Evolutionary conservation across 2,113 vertebrate species (phyloP), one percentile per base, ranked within the genome.

Genomic region (Bufo bufo): DNA sequence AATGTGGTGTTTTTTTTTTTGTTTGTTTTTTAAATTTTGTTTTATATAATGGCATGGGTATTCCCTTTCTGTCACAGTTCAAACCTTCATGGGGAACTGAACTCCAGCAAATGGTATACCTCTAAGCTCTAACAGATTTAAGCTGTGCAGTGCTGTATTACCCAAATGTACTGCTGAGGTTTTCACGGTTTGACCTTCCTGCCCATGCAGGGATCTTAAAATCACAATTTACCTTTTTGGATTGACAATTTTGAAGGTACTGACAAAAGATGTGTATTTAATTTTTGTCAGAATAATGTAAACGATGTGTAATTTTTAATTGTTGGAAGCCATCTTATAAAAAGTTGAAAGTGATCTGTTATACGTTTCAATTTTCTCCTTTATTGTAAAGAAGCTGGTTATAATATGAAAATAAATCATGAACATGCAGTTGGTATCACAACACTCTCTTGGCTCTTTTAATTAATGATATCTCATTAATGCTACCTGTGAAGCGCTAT

Each of bases 251-350:
- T 66, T 85, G 69, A 85, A 85, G 83, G 52, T 85, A 75, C 71
- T 85, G 69, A 75, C 66, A 74, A 66, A 84, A 59, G 83, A 74
- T 75, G 8, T 84, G 83, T 84, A 84, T 84, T 54, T 84, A 56
- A 74, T 56, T 5, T 69, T 47, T 84, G 83, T 83, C 81, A 72
- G 12, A 43, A 84, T 69, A 45, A 45, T 74, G 43, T 84, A 84
- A 84, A 69, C 52, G 33, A 85, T 33, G 8, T 85, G 83, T 85
- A 85, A 56, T 74, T 85, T 52, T 56, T 83, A 83, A 63, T 65
- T 74, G 66, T 45, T 59, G 83, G 83, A 85, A 74, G 50, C 66
- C 83, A 85, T 85, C 69, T 85, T 71, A 74, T 74, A 85, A 74
- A 33, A 74, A 83, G 77, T 83, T 83, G 61, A 66, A 69, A 85